Evolutionary conservation across 2,888 invertebrate species (phyloP), one percentile per base, ranked within the genome.

Genomic region (Seladonia tumulorum): DNA sequence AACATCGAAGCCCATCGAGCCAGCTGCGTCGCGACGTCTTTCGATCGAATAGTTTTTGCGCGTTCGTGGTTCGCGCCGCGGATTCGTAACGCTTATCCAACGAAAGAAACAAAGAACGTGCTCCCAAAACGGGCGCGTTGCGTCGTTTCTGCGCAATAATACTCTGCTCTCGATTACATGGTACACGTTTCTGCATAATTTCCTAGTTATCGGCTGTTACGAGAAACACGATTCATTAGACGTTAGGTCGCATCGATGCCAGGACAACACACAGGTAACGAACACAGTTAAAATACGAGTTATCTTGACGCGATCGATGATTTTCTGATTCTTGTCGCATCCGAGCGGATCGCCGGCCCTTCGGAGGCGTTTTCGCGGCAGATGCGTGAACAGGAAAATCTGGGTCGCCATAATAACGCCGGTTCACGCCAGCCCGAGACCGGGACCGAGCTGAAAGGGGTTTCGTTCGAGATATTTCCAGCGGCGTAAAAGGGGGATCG

Each of bases 401-500:
- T 73, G 74, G 87, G 79, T 79, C 83, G 81, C 29, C 74, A 25
- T 83, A 79, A 53, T 47, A 68, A 68, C 29, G 39, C 39, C 70
- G 14, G 79, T 87, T 89, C 83, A 82, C 76, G 70, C 53, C 70
- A 25, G 63, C 7, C 60, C 25, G 7, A 25, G 60, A 63, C 60
- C 70, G 29, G 87, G 75, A 87, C 79, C 79, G 57, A 75, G 63
- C 81, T 81, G 86, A 91, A 92, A 90, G 84, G 89, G 88, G 77
- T 82, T 79, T 79, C 66, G 35, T 35, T 39, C 68, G 70, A 63
- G 89, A 79, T 71, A 78, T 83, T 82, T 79, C 68, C 47, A 68
- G 14, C 1, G 70, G 4, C 45, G 82, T 87, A 81, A 88, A 90
- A 88, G 79, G 89, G 87, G 88, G 87, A 88, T 91, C 82, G 91